phyloP scores from a whole-genome alignment of 2,113 vertebrate species.

The Vombatus ursinus region DNA sequence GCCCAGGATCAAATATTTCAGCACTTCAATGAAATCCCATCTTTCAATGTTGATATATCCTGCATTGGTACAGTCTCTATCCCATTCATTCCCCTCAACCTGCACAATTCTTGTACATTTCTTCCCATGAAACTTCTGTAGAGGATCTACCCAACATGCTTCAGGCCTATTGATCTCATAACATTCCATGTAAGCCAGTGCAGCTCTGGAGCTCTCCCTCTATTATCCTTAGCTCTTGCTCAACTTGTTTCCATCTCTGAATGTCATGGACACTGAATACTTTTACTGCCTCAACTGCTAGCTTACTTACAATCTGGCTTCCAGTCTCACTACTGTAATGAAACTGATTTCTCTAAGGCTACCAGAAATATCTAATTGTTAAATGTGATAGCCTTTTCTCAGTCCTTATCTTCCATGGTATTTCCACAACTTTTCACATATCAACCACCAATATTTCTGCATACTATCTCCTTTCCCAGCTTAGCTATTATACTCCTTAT shows the following conservation, averaged over 20 bases:
- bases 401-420: background rate
- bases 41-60: background rate
- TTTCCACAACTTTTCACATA: background rate
- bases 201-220: too few relatives aligned
- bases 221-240: too few relatives aligned
- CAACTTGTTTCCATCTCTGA: too few relatives aligned
- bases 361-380: background rate
- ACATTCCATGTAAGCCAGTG: too few relatives aligned
- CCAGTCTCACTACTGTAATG: background rate
- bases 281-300: background rate
- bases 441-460: background rate
- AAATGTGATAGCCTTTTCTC: background rate
- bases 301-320: background rate
- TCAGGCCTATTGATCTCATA: too few relatives aligned
- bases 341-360: background rate
- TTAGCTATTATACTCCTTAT: background rate
- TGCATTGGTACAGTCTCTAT: too few relatives aligned
- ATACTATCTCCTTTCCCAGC: background rate
- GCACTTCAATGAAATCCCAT: background rate
- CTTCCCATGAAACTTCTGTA: too few relatives aligned
- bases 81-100: too few relatives aligned
- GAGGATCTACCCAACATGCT: too few relatives aligned
- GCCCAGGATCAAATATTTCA: background rate
- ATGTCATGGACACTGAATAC: background rate
- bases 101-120: too few relatives aligned